Evolutionary conservation across 2,888 invertebrate species (phyloP), one percentile per base, ranked within the genome.

Genomic region (Parnassius apollo): DNA sequence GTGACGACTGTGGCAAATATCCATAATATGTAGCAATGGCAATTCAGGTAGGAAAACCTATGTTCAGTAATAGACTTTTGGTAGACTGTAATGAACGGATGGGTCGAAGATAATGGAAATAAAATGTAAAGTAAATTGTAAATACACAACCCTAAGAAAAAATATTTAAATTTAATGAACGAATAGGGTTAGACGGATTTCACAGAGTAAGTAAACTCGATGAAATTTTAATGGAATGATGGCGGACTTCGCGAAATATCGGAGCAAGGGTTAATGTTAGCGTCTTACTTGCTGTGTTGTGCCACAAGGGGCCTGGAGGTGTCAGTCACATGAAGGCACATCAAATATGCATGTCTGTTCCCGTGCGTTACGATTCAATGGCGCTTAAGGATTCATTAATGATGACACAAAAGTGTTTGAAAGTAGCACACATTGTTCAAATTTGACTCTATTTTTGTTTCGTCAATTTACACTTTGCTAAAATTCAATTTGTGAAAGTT

Each of bases 301-400:
- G 70, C 66, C 61, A 64, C 65, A 59, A 73, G 69, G 70, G 70
- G 62, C 62, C 65, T 65, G 63, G 65, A 68, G 62, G 65, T 57
- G 69, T 77, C 82, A 77, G 74, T 68, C 72, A 63, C 74, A 80
- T 86, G 67, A 80, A 85, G 70, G 66, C 70, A 55, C 73, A 81
- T 88, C 67, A 82, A 86, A 80, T 76, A 86, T 85, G 78, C 76
- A 85, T 62, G 61, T 68, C 49, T 69, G 71, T 68, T 66, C 70
- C 71, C 72, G 68, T 70, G 71, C 63, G 63, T 61, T 59, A 18
- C 46, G n/a, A 22, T 45, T 35, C 52, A 45, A 57, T 59, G 67
- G 66, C 69, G 69, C 71, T 73, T 65, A 71, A 72, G 67, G 70
- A 65, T 66, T 67, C 64, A 62, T 55, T 69, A 67, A 71, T 63